Evolutionary conservation across 2,113 vertebrate genomes (phyloP), one percentile per base, ranked within the genome.

Genomic region (Anoplopoma fimbria): DNA sequence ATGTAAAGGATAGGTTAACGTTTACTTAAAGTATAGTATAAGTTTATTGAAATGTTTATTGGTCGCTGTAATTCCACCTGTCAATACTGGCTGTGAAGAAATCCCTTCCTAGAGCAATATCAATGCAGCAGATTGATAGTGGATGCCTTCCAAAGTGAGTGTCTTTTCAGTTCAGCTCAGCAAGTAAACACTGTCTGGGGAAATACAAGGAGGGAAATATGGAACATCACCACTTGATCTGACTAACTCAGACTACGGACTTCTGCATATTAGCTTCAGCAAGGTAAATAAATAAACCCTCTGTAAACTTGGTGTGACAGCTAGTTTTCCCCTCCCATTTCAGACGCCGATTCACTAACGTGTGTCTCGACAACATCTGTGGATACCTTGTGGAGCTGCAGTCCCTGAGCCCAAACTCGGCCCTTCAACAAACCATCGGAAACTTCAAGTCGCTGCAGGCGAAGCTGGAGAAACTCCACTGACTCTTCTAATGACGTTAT

Each of bases 361-460:
- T 96, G 68, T 99, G 98, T 83, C 93, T 99, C 73, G 98, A 99
- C 91, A 97, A 97, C 79, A 95, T 99, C 82, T 98, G 97, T 6
- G 96, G 96, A 36, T 99, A 99, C 85, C 95, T 99, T 27, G 98
- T 99, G 84, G 98, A 99, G 90, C 95, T 99, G 71, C 98, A 99
- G 88, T 98, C 98, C 7, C 95, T 99, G 91, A 98, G 95, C 71
- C 97, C 97, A 0, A 98, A 96, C 2, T 61, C 91, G 0, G 86
- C 86, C n/a, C 96, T 99, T 68, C 97, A 98, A 64, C 92, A 95
- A 29, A 96, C 93, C 45, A 95, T 96, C 33, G 96, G 96, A 33
- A 98, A 98, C 92, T 99, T 99, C 86, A 99, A 99, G 90, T 96
- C 97, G 23, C 95, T 99, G 62, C 98, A 99, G 86, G 96, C 97